Evolutionary conservation across 2,113 vertebrate genomes (phyloP).

Genomic region (Columbina picui): DNA sequence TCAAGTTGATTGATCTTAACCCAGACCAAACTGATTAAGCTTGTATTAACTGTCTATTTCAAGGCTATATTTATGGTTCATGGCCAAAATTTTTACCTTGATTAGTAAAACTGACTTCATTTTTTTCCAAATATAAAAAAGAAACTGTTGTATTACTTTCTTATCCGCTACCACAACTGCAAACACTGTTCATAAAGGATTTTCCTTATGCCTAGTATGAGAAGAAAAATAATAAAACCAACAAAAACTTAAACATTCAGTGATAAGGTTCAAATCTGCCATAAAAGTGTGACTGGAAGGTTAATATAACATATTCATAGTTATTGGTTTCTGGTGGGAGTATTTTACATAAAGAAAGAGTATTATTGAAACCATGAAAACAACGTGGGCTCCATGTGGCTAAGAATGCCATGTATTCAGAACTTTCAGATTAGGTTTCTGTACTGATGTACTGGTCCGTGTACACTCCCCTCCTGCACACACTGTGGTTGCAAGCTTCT

Average conservation of each 20-base stretch:
- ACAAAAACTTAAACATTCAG: background rate
- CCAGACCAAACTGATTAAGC: background rate
- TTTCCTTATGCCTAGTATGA: background rate
- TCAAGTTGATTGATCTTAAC: background rate
- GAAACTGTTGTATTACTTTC: background rate
- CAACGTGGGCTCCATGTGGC: background rate
- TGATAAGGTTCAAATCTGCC: background rate
- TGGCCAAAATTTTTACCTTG: background rate
- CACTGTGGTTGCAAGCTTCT: background rate
- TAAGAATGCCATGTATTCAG: background rate
- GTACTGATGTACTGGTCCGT: too few species aligned
- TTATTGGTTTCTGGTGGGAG: background rate
- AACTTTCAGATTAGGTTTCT: background rate
- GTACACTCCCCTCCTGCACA: background rate
- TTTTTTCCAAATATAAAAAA: background rate
- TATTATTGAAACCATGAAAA: background rate
- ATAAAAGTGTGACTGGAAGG: background rate
- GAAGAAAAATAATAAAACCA: background rate
- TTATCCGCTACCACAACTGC: background rate
- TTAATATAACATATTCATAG: background rate
- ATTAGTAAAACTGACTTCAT: background rate
- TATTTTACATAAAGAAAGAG: background rate
- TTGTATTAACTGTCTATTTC: background rate
- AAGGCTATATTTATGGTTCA: background rate
- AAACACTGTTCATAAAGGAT: background rate